Conservation (phyloP, 2,797 vertebrate genomes). For the Leptoclinus maculatus region DNA sequence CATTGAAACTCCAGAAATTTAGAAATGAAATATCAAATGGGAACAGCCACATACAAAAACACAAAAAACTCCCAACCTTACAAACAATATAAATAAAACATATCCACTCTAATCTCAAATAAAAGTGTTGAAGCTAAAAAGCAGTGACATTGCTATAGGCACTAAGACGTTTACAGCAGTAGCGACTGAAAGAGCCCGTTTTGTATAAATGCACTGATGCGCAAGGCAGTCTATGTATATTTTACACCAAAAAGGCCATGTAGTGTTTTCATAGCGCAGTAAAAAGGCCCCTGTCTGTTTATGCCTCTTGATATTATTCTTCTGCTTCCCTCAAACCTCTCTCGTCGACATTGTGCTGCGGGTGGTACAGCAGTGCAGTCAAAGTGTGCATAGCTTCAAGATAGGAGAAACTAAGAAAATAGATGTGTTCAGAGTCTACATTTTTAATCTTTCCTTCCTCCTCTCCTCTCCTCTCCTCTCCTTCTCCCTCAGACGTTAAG, state of each 20-base stretch:
- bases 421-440: slow-evolving; percentile 32
- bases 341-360: slow-evolving; percentile 51
- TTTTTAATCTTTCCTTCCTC: slow-evolving; percentile 35
- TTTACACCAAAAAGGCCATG: slow-evolving; percentile 72
- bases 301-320: slow-evolving; percentile 30
- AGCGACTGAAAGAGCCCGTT: slow-evolving; percentile 59
- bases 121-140: slow-evolving; percentile 61
- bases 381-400: slow-evolving; percentile 74
- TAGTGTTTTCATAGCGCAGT: slow-evolving; percentile 64
- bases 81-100: slow-evolving; percentile 42
- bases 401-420: slow-evolving; percentile 61
- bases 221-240: slow-evolving; percentile 65
- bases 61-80: slow-evolving; percentile 25
- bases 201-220: slow-evolving; percentile 55
- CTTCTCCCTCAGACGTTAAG: slow-evolving; percentile 12
- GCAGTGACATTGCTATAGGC: slow-evolving; percentile 79
- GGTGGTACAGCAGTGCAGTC: slow-evolving; percentile 59
- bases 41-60: slow-evolving; percentile 62
- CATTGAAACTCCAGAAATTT: slow-evolving; percentile 31
- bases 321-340: slow-evolving; percentile 26
- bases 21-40: slow-evolving; percentile 41
- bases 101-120: slow-evolving; percentile 43
- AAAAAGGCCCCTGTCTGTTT: slow-evolving; percentile 58
- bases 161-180: slow-evolving; percentile 78
- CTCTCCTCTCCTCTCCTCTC: slow-evolving; percentile 1